Base-by-base conservation (phyloP, 2,888 invertebrate genomes). In the Odontomyia ornata region DNA sequence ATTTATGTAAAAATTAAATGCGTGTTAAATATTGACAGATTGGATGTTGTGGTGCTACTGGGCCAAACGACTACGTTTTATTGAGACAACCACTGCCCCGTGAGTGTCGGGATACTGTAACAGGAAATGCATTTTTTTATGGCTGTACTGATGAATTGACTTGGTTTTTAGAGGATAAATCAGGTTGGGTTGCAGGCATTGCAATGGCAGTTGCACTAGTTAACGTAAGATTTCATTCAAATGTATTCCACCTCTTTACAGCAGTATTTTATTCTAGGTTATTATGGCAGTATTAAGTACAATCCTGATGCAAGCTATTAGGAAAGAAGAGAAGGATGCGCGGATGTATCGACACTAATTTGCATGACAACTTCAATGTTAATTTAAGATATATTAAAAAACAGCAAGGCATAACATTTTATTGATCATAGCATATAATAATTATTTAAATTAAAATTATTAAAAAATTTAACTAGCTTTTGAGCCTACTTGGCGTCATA, bases 11-110 rank as follows among this genome's bases (percentile, higher is more conserved):
- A 36, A 36, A 5, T 36, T 9, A 36, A 5, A 3, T 36, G 36
- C 5, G 3, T 9, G 9, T 36, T 36, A 36, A n/a, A n/a, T 36
- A 36, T 36, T 36, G 3, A 43, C 56, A 95, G 95, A 92, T 96
- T 82, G 95, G 94, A 60, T 97, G 96, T 86, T 96, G 97, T 82
- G 97, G 97, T 15, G 95, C 96, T 0, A 92, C 93, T 79, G 95
- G 95, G 0, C 92, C 95, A 0, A 91, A 91, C 87, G 96, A 97
- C 86, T 97, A 93, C 87, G 88, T 94, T 80, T 89, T 89, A 79
- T 83, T 94, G 81, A 90, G 91, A 82, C 93, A 95, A 83, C 95
- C 95, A 0, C 85, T 96, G 76, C 96, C 96, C 0, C 88, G 91
- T 0, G 93, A 94, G 79, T 96, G 96, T 83, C 90, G 96, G 11